Conservation (phyloP, 2,888 invertebrate genomes). For the Phyllotreta striolata region DNA sequence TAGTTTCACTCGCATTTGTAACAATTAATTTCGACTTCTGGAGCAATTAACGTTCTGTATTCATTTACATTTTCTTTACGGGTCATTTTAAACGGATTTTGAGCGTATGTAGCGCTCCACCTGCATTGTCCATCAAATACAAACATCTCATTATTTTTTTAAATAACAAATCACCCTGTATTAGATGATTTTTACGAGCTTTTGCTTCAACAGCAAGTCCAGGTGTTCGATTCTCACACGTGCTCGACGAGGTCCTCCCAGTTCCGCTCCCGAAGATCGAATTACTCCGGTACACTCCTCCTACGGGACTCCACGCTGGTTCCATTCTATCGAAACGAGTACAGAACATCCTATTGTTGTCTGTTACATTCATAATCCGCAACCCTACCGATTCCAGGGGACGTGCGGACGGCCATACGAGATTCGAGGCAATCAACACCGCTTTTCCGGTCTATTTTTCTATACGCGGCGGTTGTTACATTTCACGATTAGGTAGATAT, state of each 20-base stretch:
- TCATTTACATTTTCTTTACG: conserved; percentile 7
- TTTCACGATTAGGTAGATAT: conserved; percentile 35
- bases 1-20: conserved; percentile 58
- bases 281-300: conserved; percentile 58
- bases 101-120: too few species aligned
- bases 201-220: conserved; percentile 38
- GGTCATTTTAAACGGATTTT: too few species aligned
- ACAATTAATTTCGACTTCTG: conserved; percentile 60
- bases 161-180: conserved; percentile 15
- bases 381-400: conserved; percentile 45
- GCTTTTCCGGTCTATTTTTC: conserved; percentile 47
- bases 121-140: too few species aligned
- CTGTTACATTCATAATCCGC: conserved; percentile 34
- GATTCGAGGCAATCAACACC: conserved; percentile 44
- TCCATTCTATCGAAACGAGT: conserved; percentile 47
- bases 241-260: conserved; percentile 59
- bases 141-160: too few species aligned
- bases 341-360: conserved; percentile 41
- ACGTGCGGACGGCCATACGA: conserved; percentile 31
- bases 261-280: conserved; percentile 60
- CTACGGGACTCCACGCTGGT: conserved; percentile 51
- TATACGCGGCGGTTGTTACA: conserved; percentile 26
- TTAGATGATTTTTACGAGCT: conserved; percentile 7
- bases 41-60: conserved; percentile 8
- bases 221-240: conserved; percentile 62